These are phyloP conservation scores for Synergus itoensis DNA, from an alignment of 2,888 invertebrate species.

Conservation along the genomic window DNA sequence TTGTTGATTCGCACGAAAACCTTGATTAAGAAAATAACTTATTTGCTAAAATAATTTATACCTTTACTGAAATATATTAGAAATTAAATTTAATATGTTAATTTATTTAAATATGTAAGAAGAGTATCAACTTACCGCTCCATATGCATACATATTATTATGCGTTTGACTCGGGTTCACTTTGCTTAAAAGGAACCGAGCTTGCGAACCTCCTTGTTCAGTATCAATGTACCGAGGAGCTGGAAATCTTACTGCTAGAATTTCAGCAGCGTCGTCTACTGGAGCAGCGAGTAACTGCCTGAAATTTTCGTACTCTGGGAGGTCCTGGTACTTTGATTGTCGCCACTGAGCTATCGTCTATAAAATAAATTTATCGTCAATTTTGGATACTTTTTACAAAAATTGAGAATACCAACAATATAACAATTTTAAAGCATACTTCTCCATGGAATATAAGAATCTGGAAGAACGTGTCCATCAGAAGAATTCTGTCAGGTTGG, in stretches of 20 bases:
- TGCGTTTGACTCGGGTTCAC: conserved; percentile 99
- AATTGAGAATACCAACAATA: conserved; percentile 19
- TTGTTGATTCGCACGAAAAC: background rate
- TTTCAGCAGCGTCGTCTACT: conserved; percentile 97
- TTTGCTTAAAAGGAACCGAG: conserved; percentile 98
- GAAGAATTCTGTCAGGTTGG: conserved; percentile 96
- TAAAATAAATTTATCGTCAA: conserved; percentile 43
- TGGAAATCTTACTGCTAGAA: conserved; percentile 96
- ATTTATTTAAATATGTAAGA: background rate
- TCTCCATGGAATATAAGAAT: conserved; percentile 99
- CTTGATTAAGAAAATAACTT: background rate
- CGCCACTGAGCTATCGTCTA: conserved; percentile 99
- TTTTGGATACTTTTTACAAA: background rate
- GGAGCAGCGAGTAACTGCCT: conserved; percentile 97
- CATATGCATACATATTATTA: conserved; percentile 98
- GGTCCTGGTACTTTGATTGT: conserved; percentile 95
- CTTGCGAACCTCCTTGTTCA: conserved; percentile 99
- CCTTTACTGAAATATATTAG: conserved; percentile 33
- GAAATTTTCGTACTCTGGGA: conserved; percentile 98
- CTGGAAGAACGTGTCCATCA: conserved; percentile 99
- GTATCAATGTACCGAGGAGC: conserved; percentile 99
- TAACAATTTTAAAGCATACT: conserved; percentile 79
- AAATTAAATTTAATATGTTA: background rate
- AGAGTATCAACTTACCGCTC: conserved; percentile 85
- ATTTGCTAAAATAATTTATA: conserved; percentile 14